A percentile compares a stretch with the other conserved stretches of the same genome.
phyloP scores from a whole-genome alignment of 2,113 vertebrate species.

The Trogon surrucura region DNA sequence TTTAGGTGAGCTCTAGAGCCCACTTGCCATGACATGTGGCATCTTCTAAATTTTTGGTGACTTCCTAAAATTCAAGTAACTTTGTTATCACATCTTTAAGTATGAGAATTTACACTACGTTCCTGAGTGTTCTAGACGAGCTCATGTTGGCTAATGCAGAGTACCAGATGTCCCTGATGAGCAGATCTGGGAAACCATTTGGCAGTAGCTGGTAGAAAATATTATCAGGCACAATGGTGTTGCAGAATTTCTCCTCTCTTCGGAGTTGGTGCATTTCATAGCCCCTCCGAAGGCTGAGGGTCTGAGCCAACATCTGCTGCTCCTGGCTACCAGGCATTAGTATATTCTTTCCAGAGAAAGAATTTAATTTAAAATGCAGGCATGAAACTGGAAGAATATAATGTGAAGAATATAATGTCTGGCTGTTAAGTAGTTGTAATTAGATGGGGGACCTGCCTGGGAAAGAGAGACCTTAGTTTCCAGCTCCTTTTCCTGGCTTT shows the following conservation, averaged over 20 bases:
- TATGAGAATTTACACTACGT: background rate
- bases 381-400: background rate
- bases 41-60: background rate
- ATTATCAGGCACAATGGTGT: background rate
- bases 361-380: background rate
- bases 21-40: background rate
- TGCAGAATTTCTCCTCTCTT: conserved; percentile 15
- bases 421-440: background rate
- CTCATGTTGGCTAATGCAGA: conserved; percentile 24
- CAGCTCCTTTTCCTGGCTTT: background rate
- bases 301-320: background rate
- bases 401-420: background rate
- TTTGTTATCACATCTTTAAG: background rate
- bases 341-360: background rate
- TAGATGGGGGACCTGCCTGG: background rate
- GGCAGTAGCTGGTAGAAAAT: background rate
- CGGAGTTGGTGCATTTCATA: background rate
- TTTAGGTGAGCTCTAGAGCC: background rate
- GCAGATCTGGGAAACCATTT: conserved; percentile 29
- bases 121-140: conserved; percentile 4
- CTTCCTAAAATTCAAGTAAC: background rate
- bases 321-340: background rate
- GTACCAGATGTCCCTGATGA: conserved; percentile 48
- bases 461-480: background rate
- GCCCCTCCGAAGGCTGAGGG: background rate